Evolutionary conservation across 2,888 invertebrate genomes (phyloP).

Genomic region (Oligia latruncula): DNA sequence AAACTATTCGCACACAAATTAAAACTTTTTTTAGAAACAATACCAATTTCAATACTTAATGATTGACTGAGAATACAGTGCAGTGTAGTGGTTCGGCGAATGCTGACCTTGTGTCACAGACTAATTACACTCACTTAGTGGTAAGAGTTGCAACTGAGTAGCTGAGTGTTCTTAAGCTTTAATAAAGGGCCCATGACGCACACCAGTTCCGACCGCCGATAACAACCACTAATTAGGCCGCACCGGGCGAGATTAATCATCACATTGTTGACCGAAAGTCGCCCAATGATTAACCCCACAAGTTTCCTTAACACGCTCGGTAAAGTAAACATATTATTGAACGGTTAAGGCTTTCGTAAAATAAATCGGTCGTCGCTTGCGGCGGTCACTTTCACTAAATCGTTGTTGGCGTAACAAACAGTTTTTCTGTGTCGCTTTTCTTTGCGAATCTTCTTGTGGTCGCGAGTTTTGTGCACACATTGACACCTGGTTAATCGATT

Average conservation of each 20-base stretch:
- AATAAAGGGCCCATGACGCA: slow-evolving; percentile 59
- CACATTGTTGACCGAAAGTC: slow-evolving; percentile 56
- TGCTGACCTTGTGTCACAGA: slow-evolving; percentile 61
- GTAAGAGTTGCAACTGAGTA: slow-evolving; percentile 49
- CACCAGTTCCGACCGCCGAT: slow-evolving; percentile 54
- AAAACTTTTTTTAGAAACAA: slow-evolving; percentile 22
- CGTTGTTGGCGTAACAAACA: slow-evolving; percentile 79
- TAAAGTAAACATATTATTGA: slow-evolving; percentile 62
- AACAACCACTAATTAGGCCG: slow-evolving; percentile 50
- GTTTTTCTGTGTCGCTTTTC: slow-evolving; percentile 80
- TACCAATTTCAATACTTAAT: slow-evolving; percentile 39
- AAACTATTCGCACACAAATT: slow-evolving; percentile 17
- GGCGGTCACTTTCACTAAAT: slow-evolving; percentile 80
- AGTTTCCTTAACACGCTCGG: slow-evolving; percentile 48
- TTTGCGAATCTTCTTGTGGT: slow-evolving; percentile 73
- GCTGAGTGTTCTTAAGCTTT: slow-evolving; percentile 30
- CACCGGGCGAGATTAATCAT: slow-evolving; percentile 58
- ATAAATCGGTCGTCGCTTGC: slow-evolving; percentile 70
- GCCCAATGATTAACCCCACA: slow-evolving; percentile 44
- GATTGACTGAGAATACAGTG: slow-evolving; percentile 33
- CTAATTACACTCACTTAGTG: slow-evolving; percentile 65
- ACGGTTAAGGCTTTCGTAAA: slow-evolving; percentile 72
- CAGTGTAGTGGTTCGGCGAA: slow-evolving; percentile 47
- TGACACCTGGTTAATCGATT: neutral
- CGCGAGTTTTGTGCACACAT: slow-evolving; percentile 7